phyloP scores from a whole-genome alignment of 2,113 vertebrate genomes.

The Periophthalmodon schlosseri region DNA sequence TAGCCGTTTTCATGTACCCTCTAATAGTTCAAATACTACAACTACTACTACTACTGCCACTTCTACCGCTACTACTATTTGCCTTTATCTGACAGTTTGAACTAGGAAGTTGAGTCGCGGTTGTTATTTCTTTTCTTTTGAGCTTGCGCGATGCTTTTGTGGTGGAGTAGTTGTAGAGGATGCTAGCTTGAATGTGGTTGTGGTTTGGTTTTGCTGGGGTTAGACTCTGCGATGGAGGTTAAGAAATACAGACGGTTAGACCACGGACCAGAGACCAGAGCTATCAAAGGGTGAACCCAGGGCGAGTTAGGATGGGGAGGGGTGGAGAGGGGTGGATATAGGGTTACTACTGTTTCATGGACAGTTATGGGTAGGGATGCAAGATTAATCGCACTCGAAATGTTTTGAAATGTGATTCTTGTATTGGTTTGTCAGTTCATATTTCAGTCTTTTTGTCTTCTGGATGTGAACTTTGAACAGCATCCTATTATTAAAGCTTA shows the following conservation, averaged over 20 bases:
- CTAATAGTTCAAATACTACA: not conserved
- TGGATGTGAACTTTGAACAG: no score
- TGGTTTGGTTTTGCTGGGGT: constrained; percentile 38
- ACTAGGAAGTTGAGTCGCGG: constrained; percentile 63
- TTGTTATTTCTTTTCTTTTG: constrained; percentile 19
- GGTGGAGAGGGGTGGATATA: not conserved
- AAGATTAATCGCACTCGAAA: not conserved
- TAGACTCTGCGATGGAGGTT: constrained; percentile 32
- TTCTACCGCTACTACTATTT: constrained; percentile 41
- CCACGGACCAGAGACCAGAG: constrained; percentile 24
- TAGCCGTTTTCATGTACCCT: not conserved
- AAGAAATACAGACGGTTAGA: constrained; percentile 46
- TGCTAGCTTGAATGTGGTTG: constrained; percentile 40
- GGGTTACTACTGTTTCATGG: not conserved
- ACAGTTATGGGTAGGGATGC: not conserved
- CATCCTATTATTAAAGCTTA: no score
- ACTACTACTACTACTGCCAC: not conserved
- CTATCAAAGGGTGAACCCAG: not conserved
- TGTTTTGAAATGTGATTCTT: no score
- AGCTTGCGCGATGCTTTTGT: constrained; percentile 29
- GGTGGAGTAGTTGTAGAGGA: constrained; percentile 35
- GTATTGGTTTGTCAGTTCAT: no score
- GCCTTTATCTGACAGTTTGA: constrained; percentile 56
- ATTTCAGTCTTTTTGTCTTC: no score
- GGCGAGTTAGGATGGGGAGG: not conserved